Evolutionary conservation across 2,113 vertebrate species (phyloP).

Genomic region (Ranitomeya variabilis): DNA sequence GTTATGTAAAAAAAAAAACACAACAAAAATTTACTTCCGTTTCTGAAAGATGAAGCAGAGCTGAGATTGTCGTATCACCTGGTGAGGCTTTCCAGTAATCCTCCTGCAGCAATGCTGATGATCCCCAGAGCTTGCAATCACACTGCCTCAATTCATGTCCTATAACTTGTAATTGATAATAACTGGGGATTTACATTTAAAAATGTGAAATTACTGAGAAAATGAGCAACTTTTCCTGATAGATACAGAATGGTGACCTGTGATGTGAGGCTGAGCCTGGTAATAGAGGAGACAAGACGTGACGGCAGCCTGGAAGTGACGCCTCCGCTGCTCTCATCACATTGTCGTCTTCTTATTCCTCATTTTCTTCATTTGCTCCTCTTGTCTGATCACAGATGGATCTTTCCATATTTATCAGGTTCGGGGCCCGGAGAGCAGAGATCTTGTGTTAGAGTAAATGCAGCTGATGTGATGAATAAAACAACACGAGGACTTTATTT

Average conservation of each 20-base stretch:
- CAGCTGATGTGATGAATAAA: slow-evolving; percentile 21
- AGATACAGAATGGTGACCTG: too few species aligned
- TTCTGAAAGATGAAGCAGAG: not conserved
- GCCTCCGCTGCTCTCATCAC: not conserved
- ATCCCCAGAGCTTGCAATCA: not conserved
- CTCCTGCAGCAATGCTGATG: not conserved
- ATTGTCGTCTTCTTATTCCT: not conserved
- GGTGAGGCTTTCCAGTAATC: too few species aligned
- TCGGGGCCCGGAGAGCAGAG: not conserved
- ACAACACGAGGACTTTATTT: not conserved
- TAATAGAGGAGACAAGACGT: not conserved
- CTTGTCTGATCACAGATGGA: not conserved
- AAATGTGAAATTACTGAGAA: not conserved
- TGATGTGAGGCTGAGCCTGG: not conserved
- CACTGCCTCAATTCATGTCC: not conserved
- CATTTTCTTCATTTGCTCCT: slow-evolving; percentile 14
- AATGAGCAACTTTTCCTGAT: not conserved
- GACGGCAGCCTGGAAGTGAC: not conserved
- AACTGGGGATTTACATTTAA: not conserved
- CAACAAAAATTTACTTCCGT: too few species aligned
- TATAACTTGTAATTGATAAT: not conserved
- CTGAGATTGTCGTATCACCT: not conserved
- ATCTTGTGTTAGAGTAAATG: not conserved
- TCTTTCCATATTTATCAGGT: not conserved
- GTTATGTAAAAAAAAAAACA: not conserved